Conservation (phyloP, 2,888 invertebrate species). For the Ernsta delagoae region DNA sequence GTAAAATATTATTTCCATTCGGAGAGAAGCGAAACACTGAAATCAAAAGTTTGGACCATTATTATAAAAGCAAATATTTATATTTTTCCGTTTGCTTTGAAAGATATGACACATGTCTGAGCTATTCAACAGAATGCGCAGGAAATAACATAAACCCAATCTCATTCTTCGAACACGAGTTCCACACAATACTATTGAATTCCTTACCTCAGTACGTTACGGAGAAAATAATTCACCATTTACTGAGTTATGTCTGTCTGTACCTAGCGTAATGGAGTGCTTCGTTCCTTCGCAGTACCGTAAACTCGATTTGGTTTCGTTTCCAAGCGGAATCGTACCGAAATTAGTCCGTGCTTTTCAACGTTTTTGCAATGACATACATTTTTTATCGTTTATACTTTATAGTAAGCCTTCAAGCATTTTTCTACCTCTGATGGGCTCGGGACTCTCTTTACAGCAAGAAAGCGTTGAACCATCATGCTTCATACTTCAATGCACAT, state of each 20-base stretch:
- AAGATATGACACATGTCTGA: slow-evolving; percentile 33
- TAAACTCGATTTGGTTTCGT: slow-evolving; percentile 47
- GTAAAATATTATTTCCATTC: not conserved
- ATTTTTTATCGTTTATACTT: not conserved
- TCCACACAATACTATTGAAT: slow-evolving; percentile 32
- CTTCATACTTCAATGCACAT: no score
- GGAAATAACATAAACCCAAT: slow-evolving; percentile 35
- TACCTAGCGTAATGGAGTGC: slow-evolving; percentile 28
- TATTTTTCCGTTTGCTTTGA: slow-evolving; percentile 17
- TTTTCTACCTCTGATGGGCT: no score
- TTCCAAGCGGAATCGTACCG: slow-evolving; percentile 38
- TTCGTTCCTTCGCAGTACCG: slow-evolving; percentile 27
- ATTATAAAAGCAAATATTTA: slow-evolving; percentile 18
- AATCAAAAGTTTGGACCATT: not conserved
- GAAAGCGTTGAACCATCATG: no score
- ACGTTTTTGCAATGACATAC: not conserved
- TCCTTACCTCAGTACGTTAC: slow-evolving; percentile 30
- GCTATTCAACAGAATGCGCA: slow-evolving; percentile 21
- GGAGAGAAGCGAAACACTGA: not conserved
- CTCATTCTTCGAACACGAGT: slow-evolving; percentile 28
- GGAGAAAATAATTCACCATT: slow-evolving; percentile 35
- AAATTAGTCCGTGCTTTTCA: slow-evolving; percentile 37
- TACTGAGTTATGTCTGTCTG: slow-evolving; percentile 34
- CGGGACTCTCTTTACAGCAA: no score
- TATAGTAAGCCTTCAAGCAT: no score